A percentile compares a stretch with the other conserved stretches of the same genome.
These are phyloP conservation scores for Achatina immaculata DNA, from an alignment of 1,140 invertebrate species.

Conservation along the genomic window DNA sequence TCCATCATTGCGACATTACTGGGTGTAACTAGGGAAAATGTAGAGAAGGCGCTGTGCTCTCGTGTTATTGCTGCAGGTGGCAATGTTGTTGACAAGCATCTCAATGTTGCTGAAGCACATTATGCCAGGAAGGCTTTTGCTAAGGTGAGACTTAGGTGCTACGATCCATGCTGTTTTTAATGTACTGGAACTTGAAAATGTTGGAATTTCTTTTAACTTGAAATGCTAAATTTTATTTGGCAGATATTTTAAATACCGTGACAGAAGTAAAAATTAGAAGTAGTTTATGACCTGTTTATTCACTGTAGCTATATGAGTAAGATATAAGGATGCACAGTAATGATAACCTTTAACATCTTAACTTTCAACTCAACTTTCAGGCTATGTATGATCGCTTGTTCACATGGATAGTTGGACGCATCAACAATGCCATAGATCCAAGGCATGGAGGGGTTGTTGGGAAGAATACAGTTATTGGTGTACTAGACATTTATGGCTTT, in stretches of 20 bases:
- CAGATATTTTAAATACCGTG: no score
- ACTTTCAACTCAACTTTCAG: slow-evolving; percentile 72
- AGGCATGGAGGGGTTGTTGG: slow-evolving; percentile 74
- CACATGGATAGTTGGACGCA: slow-evolving; percentile 89
- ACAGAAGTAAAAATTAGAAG: no score
- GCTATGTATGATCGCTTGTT: slow-evolving; percentile 93
- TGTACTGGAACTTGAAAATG: neutral
- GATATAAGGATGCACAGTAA: no score
- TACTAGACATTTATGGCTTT: slow-evolving; percentile 97
- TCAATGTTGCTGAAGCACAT: slow-evolving; percentile 85
- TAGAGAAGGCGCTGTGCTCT: slow-evolving; percentile 84
- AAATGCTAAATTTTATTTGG: slow-evolving; percentile 40
- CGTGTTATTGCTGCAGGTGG: slow-evolving; percentile 93
- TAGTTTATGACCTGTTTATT: no score
- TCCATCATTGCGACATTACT: slow-evolving; percentile 80
- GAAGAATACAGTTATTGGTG: slow-evolving; percentile 90
- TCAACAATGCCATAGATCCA: slow-evolving; percentile 83
- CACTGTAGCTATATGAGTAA: no score
- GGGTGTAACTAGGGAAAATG: slow-evolving; percentile 80
- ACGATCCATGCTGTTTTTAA: no score
- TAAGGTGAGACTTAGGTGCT: slow-evolving; percentile 79
- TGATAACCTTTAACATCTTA: no score
- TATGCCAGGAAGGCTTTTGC: slow-evolving; percentile 94
- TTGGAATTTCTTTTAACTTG: neutral
- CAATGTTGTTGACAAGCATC: slow-evolving; percentile 92